Base-by-base conservation (phyloP, 2,888 invertebrate species). In the Cheilosia vulpina region DNA sequence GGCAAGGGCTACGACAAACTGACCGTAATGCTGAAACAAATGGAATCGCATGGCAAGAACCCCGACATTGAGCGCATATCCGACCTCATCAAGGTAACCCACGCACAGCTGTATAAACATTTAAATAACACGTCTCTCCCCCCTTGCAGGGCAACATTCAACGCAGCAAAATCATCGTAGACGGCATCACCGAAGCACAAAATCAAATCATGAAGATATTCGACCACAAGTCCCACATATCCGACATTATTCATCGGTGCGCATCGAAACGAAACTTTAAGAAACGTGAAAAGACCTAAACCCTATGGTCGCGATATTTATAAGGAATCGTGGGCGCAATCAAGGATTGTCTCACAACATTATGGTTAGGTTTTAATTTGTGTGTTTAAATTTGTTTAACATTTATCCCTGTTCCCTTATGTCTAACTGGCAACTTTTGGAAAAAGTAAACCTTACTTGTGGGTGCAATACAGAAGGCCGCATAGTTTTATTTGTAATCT, bases 261-360 rank as follows among this genome's bases (percentile, higher is more conserved):
- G 96, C 97, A 88, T 98, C 97, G 90, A 98, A 98, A 93, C 93
- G 98, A 87, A 96, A 97, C 90, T 96, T 97, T 90, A 97, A 98
- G 91, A 98, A 98, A 92, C 96, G 97, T 88, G 96, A 98, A 85
- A 96, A 96, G 80, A 87, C 91, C 60, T 92, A 92, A 89, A 77
- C 17, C 15, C 13, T 5, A 2, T 11, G 4, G 4, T 15, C 1
- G 5, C 6, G 9, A 11, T 38, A 38, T 38, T 13, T 38, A 38
- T 38, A 38, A 38, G 38, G 13, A 38, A 13, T 38, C 38, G 6
- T 19, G 19, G 4, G 38, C 47, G 63, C 73, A 80, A 75, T 80
- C 75, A 13, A 55, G 53, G 80, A 76, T 84, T 76, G 71, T n/a
- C 63, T 65, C 53, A 71, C 4, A 5, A 57, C 9, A 45, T 53